phyloP scores from a whole-genome alignment of 1,140 invertebrate genomes.

The Agrypnia vestita region DNA sequence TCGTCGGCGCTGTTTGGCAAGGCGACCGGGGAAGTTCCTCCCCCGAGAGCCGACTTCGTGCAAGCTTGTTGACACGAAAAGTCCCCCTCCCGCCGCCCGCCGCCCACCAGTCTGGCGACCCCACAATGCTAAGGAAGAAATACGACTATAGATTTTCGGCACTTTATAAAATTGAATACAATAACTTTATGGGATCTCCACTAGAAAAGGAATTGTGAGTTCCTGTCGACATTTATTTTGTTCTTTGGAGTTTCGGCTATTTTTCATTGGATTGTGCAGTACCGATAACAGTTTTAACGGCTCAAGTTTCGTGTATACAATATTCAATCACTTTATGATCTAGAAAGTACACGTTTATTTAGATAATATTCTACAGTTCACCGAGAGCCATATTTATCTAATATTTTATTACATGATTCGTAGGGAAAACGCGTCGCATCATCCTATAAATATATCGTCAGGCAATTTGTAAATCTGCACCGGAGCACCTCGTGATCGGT shows the following conservation, averaged over 20 bases:
- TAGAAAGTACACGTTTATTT: too few relatives aligned
- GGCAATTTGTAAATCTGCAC: too few relatives aligned
- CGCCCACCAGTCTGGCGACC: not conserved
- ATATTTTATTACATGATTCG: too few relatives aligned
- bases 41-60: conserved; percentile 11
- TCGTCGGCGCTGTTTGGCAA: not conserved
- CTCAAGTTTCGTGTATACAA: too few relatives aligned
- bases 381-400: too few relatives aligned
- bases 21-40: not conserved
- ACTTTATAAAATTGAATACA: conserved; percentile 42
- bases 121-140: conserved; percentile 28
- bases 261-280: not conserved
- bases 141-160: conserved; percentile 36
- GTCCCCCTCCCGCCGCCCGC: not conserved
- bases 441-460: too few relatives aligned
- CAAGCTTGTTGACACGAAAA: conserved; percentile 27
- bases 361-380: too few relatives aligned
- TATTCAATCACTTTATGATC: too few relatives aligned
- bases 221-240: conserved; percentile 14
- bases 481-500: too few relatives aligned
- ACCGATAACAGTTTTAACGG: too few relatives aligned
- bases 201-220: conserved; percentile 15
- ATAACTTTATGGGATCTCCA: conserved; percentile 34
- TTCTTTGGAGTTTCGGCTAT: conserved; percentile 4
- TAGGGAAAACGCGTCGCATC: too few relatives aligned